Conservation (phyloP, 2,888 invertebrate species). For the Xylota segnis region DNA sequence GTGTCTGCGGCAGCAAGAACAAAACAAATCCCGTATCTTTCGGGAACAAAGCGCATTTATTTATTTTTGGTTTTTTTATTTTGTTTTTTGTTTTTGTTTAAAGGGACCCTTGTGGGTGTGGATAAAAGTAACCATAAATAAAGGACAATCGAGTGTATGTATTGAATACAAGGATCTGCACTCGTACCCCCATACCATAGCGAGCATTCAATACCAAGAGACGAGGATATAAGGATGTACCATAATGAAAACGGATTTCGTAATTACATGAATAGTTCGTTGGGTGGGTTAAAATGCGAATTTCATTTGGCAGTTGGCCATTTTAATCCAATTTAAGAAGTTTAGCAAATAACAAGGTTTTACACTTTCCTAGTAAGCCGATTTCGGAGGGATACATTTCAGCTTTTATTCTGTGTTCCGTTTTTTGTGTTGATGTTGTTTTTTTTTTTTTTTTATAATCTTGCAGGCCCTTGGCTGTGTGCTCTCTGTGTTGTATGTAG, state of each 20-base stretch:
- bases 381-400: constrained; percentile 66
- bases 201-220: constrained; percentile 36
- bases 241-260: constrained; percentile 77
- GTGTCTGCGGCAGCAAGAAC: constrained; percentile 66
- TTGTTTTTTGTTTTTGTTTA: constrained; percentile 16
- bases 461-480: constrained; percentile 50
- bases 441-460: constrained; percentile 42
- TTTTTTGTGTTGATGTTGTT: constrained; percentile 11
- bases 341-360: constrained; percentile 77
- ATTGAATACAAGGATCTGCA: constrained; percentile 72
- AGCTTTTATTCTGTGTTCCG: constrained; percentile 51
- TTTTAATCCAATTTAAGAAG: constrained; percentile 77
- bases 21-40: constrained; percentile 73
- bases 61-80: constrained; percentile 19
- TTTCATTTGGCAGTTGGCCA: constrained; percentile 77
- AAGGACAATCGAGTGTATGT: constrained; percentile 75
- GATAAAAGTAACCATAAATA: constrained; percentile 72
- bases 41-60: constrained; percentile 66
- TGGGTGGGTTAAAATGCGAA: constrained; percentile 75
- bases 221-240: constrained; percentile 44
- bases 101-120: constrained; percentile 45
- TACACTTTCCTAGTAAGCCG: constrained; percentile 76
- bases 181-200: constrained; percentile 35
- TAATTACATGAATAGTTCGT: constrained; percentile 77
- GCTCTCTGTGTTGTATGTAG: neutral